Evolutionary conservation across 2,888 invertebrate species (phyloP).

Genomic region (Germaria angustata): DNA sequence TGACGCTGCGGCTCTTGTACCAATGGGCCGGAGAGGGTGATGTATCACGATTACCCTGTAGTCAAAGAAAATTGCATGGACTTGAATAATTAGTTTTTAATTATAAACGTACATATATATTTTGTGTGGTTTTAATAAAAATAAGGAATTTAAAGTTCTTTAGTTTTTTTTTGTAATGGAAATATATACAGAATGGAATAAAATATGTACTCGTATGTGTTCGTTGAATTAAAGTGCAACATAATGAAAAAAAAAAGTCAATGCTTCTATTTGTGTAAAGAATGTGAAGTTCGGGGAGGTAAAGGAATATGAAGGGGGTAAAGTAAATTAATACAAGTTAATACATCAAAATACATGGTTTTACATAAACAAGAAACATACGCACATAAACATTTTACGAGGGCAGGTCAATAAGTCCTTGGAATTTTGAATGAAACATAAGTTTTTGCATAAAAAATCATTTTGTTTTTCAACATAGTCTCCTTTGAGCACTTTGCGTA

Average conservation of each 20-base stretch:
- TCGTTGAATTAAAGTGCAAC: slow-evolving; percentile 14
- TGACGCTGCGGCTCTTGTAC: slow-evolving; percentile 92
- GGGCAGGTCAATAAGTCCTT: too few relatives aligned
- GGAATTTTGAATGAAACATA: too few relatives aligned
- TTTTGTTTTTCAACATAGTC: too few relatives aligned
- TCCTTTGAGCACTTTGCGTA: too few relatives aligned
- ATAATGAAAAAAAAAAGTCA: background rate
- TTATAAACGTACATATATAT: background rate
- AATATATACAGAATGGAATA: slow-evolving; percentile 2
- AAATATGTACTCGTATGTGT: background rate
- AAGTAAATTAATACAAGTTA: too few relatives aligned
- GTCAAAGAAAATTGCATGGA: slow-evolving; percentile 9
- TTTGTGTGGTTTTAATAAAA: background rate
- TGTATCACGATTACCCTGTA: slow-evolving; percentile 79
- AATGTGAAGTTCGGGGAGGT: background rate
- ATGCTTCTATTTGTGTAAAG: background rate
- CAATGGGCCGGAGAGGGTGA: slow-evolving; percentile 85
- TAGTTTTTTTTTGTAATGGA: background rate
- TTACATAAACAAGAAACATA: too few relatives aligned
- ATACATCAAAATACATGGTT: too few relatives aligned
- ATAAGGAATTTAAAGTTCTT: background rate
- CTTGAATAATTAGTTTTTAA: slow-evolving; percentile 19
- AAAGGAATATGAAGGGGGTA: too few relatives aligned
- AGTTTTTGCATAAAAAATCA: too few relatives aligned
- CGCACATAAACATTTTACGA: too few relatives aligned